Evolutionary conservation across 2,113 vertebrate species (phyloP), one percentile per base, ranked within the genome.

Genomic region (Entomyzon cyanotis): DNA sequence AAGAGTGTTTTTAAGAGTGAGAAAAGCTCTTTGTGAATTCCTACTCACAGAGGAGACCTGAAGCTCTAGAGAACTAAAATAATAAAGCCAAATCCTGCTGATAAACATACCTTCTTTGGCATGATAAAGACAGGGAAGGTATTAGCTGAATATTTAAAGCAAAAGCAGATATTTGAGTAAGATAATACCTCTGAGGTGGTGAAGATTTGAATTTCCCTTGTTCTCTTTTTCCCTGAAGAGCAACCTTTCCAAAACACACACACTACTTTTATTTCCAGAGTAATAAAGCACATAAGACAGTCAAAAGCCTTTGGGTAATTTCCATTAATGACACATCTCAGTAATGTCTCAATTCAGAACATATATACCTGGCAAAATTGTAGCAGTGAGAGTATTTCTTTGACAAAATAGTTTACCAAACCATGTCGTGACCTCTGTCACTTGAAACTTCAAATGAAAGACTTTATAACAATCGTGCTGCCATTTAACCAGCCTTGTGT

Each of bases 1-100:
- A 91, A 30, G 35, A 25, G 27, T 92, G 73, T 75, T 95, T 94
- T 89, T 64, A 87, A 76, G 69, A 91, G 60, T 60, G 62, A 95
- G 81, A 95, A 93, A 91, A 93, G n/a, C 62, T 84, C 69, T 65
- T 64, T 60, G 46, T 62, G 46, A 62, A 89, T 87, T 82, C 25
- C 19, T 64, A 56, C n/a, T 90, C 77, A 28, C 21, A 53, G 3
- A 84, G 69, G 35, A 53, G 84, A 94, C 18, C 44, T 75, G 46
- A 76, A 85, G 53, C 25, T 28, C 74, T 65, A n/a, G 28, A 79
- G 62, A 71, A 73, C 18, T 20, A 68, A 84, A 83, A 46, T 83
- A 69, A 83, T 27, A 69, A 74, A 86, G 33, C 20, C 27, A 55
- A 28, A 31, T 35, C 39, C 12, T 55, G 4, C 5, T 56, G 84